Evolutionary conservation across 2,797 vertebrate species (phyloP), one percentile per base, ranked within the genome.

Genomic region (Pelochelys cantorii): DNA sequence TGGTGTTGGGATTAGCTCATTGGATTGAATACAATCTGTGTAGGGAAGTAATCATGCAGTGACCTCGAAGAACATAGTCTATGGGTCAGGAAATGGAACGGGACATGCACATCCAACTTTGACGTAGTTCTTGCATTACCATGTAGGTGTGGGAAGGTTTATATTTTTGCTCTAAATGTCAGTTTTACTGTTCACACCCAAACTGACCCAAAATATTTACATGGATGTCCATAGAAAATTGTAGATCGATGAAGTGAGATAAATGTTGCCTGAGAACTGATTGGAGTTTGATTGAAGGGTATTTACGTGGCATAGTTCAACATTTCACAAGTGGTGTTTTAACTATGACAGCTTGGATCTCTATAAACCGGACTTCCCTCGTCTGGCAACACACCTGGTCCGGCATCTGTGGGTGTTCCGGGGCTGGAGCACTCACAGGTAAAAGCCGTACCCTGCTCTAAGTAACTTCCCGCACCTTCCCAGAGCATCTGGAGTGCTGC

Each of bases 1-100:
- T 5, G 12, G 83, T 15, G 12, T 37, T 27, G 20, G 34, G 83
- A 57, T 17, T 71, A 53, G 29, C 84, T 82, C 57, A 22, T 29
- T 56, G 65, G 34, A 80, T 22, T 14, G 2, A 22, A 57, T 31
- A 3, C 71, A 20, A 2, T 1, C n/a, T 0, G 3, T 57, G 2
- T 48, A 0, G 1, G 23, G 84, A 79, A 89, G 31, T 68, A n/a
- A 81, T 62, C 25, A 62, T 42, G 34, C 15, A 81, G 31, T 42
- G 60, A 11, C n/a, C 65, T 22, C 2, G n/a, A 37, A 71, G 18
- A 5, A 71, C 34, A 20, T 23, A 71, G n/a, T 71, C 18, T 37
- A 12, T 23, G 10, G 68, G 18, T 22, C 20, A 34, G 8, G 68
- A 22, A 71, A 71, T 71, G 20, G 68, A 23, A 37, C 2, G 10